phyloP scores from a whole-genome alignment of 2,113 vertebrate species.

The Geothlypis trichas region DNA sequence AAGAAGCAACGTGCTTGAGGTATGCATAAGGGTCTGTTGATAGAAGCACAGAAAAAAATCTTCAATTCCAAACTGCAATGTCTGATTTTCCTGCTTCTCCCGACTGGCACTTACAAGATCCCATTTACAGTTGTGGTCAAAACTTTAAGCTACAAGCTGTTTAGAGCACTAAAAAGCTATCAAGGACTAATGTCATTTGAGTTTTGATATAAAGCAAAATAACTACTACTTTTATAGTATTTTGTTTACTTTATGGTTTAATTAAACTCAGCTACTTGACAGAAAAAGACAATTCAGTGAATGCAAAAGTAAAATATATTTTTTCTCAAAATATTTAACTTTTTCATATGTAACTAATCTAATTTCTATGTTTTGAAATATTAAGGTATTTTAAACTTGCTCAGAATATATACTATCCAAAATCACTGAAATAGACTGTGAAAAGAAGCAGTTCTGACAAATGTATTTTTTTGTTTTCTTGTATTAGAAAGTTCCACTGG shows the following conservation, averaged over 20 bases:
- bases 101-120: rapidly evolving
- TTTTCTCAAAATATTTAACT: background rate
- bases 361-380: background rate
- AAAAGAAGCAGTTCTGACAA: background rate
- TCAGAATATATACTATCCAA: background rate
- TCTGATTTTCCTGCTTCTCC: background rate
- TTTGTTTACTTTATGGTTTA: background rate
- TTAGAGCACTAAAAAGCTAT: background rate
- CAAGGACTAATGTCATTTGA: background rate
- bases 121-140: background rate
- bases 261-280: background rate
- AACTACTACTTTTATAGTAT: background rate
- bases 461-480: background rate
- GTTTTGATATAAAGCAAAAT: background rate
- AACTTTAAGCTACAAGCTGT: background rate
- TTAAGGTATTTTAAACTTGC: background rate
- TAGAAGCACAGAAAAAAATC: background rate
- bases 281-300: background rate
- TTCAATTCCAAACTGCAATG: background rate
- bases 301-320: background rate
- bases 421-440: background rate
- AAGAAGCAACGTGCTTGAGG: background rate
- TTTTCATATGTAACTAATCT: background rate
- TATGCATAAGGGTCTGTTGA: background rate
- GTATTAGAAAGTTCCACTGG: background rate